Base-by-base conservation (phyloP, 1,140 invertebrate species). In the Stratiolaelaps scimitus region DNA sequence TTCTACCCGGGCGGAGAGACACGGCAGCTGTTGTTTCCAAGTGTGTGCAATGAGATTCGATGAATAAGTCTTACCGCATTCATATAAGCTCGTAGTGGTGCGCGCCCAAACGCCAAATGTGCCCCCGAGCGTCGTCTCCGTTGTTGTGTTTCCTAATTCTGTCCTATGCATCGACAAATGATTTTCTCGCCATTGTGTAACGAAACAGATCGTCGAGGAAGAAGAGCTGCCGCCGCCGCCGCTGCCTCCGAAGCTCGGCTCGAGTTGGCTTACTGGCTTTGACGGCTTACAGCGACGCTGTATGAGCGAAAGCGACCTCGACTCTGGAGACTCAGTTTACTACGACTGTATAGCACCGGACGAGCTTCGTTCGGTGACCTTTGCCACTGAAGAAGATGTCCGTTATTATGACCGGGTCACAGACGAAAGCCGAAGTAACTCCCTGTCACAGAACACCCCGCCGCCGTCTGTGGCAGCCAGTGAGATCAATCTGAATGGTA, bases 381-480 rank as follows among this genome's bases (percentile, higher is more conserved):
- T 26, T 26, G 53, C 53, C 23, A 10, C 26, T 17, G 53, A 60
- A 23, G 53, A 60, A 29, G 53, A 60, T 17, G 53, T 60, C 2
- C 53, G 53, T 5, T n/a, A 29, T 23, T 60, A 60, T 34, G 53
- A 60, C 4, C 26, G 53, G 10, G 13, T 60, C 53, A 60, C 53
- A 15, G 53, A 60, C 53, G 53, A 60, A 10, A 60, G 53, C 20
- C 53, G 13, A 26, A 60, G 53, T 23, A 60, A 60, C 20, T 60
- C 53, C 15, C 15, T 60, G 26, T 60, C 53, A 1, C 53, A 60
- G 10, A 60, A 34, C 23, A 60, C 53, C 26, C 53, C 53, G 23
- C 23, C 53, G 5, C 23, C 23, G 1, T 60, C 53, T 5, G 53
- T 34, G 26, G 13, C 53, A 60, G 2, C 53, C 4, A 60, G 23